A percentile compares a stretch with the other conserved stretches of the same genome.
Evolutionary conservation across 2,797 vertebrate genomes (phyloP).

Genomic region (Hypotaenidia philippensis): DNA sequence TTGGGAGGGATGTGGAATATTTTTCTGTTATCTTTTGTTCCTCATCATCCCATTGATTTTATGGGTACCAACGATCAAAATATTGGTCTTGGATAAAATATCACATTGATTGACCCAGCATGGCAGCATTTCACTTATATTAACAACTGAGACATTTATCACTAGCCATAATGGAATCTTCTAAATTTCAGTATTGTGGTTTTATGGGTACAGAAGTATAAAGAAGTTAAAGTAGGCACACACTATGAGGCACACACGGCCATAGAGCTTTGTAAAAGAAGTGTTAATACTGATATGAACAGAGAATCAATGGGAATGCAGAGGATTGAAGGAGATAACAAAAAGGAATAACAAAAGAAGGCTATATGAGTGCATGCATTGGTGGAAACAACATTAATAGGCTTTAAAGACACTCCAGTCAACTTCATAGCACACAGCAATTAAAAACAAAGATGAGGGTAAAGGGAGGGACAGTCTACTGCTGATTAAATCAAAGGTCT

Average conservation of each 20-base stretch:
- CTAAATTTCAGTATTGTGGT: not conserved
- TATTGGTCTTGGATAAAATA: not conserved
- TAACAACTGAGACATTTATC: not conserved
- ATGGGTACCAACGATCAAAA: not conserved
- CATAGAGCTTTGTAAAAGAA: not conserved
- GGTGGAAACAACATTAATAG: not conserved
- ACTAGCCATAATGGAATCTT: not conserved
- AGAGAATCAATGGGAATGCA: not conserved
- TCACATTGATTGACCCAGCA: not conserved
- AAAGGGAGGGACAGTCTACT: rapidly evolving
- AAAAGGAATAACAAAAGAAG: not conserved
- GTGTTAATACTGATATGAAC: not conserved
- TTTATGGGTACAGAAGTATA: not conserved
- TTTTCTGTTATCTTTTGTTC: not conserved
- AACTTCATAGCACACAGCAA: not conserved
- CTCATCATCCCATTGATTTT: not conserved
- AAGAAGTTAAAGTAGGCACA: not conserved
- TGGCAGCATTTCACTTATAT: not conserved
- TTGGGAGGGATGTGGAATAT: not conserved
- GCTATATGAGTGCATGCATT: not conserved
- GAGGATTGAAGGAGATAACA: not conserved
- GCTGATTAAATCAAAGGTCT: not conserved
- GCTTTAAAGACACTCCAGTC: not conserved
- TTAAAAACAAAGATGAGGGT: not conserved
- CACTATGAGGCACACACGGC: not conserved